These are phyloP conservation scores for Dynastes grantii DNA, from an alignment of 2,888 invertebrate genomes.

Conservation along the genomic window DNA sequence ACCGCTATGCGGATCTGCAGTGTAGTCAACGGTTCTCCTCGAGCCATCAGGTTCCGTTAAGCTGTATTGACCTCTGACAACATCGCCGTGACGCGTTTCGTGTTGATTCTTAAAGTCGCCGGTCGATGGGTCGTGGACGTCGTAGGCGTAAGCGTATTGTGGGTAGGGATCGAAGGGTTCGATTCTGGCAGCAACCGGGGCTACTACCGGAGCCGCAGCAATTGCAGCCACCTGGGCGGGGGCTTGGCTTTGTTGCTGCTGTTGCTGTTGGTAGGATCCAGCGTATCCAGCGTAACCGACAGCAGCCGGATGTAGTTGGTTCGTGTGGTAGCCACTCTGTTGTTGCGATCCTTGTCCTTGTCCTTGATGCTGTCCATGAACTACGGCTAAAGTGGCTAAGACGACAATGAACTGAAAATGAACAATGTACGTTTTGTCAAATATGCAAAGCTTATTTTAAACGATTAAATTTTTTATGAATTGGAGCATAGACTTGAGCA, in stretches of 20 bases:
- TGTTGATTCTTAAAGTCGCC: slow-evolving; percentile 69
- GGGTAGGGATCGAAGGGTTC: slow-evolving; percentile 68
- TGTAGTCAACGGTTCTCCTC: slow-evolving; percentile 66
- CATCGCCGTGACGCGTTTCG: slow-evolving; percentile 66
- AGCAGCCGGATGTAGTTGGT: slow-evolving; percentile 60
- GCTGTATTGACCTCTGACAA: slow-evolving; percentile 67
- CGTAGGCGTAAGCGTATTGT: slow-evolving; percentile 67
- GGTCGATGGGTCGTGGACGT: slow-evolving; percentile 67
- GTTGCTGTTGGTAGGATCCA: slow-evolving; percentile 49
- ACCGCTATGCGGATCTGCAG: slow-evolving; percentile 65
- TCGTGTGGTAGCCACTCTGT: slow-evolving; percentile 60
- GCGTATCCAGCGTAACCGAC: slow-evolving; percentile 52
- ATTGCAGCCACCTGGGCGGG: slow-evolving; percentile 53
- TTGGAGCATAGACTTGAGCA: no score
- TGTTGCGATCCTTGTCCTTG: slow-evolving; percentile 56
- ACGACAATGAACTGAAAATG: slow-evolving; percentile 54
- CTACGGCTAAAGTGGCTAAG: slow-evolving; percentile 55
- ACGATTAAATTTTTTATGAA: not conserved
- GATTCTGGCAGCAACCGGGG: slow-evolving; percentile 60
- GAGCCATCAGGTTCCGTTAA: slow-evolving; percentile 67
- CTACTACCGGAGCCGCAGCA: slow-evolving; percentile 58
- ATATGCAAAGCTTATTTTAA: no score
- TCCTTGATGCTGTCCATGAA: slow-evolving; percentile 52
- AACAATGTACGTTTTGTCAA: not conserved
- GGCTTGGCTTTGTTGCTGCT: slow-evolving; percentile 47